Evolutionary conservation across 1,140 invertebrate species (phyloP).

Genomic region (Xylocopa sonorina): DNA sequence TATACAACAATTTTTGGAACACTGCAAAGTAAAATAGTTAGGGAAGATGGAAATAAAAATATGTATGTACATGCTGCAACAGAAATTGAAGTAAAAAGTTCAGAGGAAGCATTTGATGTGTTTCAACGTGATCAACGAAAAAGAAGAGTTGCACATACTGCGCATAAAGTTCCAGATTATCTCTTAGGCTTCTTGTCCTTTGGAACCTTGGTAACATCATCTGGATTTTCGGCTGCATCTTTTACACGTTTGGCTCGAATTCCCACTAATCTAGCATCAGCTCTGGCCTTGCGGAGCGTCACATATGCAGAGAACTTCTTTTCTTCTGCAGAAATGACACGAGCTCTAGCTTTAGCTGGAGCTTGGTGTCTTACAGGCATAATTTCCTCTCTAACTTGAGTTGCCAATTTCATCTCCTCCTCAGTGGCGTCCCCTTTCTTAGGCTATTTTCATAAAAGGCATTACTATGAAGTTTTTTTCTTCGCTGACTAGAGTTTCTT

Average conservation of each 20-base stretch:
- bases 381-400: constrained; percentile 91
- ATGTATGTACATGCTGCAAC: no score
- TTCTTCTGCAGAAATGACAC: constrained; percentile 93
- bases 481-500: not conserved
- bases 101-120: no score
- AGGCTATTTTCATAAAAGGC: constrained; percentile 83
- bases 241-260: constrained; percentile 96
- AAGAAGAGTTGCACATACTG: no score
- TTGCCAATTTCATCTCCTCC: constrained; percentile 96
- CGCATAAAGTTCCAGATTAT: constrained; percentile 57
- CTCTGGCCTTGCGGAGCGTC: constrained; percentile 93
- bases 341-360: constrained; percentile 88
- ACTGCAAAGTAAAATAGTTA: no score
- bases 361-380: constrained; percentile 91
- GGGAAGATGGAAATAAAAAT: no score
- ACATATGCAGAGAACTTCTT: constrained; percentile 95
- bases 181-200: constrained; percentile 83
- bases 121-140: no score
- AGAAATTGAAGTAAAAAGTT: no score
- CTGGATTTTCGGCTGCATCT: constrained; percentile 96
- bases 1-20: no score
- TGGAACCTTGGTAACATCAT: constrained; percentile 89
- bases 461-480: constrained; percentile 9
- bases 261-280: constrained; percentile 94
- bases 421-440: constrained; percentile 96